Evolutionary conservation across 2,113 vertebrate genomes (phyloP).

Genomic region (Aphyosemion australe): DNA sequence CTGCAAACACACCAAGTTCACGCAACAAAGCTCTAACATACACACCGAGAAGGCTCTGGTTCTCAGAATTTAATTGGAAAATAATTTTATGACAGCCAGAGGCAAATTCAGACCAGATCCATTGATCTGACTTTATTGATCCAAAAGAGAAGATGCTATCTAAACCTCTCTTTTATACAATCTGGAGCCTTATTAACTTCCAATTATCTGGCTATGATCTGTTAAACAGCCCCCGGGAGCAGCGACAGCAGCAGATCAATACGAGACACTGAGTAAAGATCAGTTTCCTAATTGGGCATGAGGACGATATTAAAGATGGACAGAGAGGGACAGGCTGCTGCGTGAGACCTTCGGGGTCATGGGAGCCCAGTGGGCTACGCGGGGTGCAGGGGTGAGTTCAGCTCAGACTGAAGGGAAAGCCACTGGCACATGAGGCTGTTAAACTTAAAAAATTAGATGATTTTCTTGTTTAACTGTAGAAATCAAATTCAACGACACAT

Average conservation of each 20-base stretch:
- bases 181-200: constrained; percentile 18
- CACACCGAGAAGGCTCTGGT: background rate
- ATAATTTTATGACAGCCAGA: background rate
- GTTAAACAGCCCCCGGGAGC: constrained; percentile 26
- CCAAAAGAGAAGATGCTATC: background rate
- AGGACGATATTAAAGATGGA: constrained; percentile 52
- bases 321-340: constrained; percentile 26
- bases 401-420: background rate
- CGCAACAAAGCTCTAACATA: constrained; percentile 24
- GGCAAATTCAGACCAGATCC: constrained; percentile 1
- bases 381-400: constrained; percentile 25
- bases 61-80: constrained; percentile 2
- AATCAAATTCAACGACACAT: background rate
- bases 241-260: constrained; percentile 52
- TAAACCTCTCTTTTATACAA: constrained; percentile 24
- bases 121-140: constrained; percentile 11
- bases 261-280: constrained; percentile 55
- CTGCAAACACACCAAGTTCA: constrained; percentile 44
- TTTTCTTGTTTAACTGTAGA: background rate
- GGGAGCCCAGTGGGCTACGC: constrained; percentile 18
- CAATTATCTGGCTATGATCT: constrained; percentile 51
- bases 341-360: constrained; percentile 37
- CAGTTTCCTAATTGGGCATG: constrained; percentile 65
- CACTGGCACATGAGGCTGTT: too few relatives aligned
- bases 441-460: too few relatives aligned